Conservation (phyloP, 2,113 vertebrate species). For the Haplotaxodon microlepis region DNA sequence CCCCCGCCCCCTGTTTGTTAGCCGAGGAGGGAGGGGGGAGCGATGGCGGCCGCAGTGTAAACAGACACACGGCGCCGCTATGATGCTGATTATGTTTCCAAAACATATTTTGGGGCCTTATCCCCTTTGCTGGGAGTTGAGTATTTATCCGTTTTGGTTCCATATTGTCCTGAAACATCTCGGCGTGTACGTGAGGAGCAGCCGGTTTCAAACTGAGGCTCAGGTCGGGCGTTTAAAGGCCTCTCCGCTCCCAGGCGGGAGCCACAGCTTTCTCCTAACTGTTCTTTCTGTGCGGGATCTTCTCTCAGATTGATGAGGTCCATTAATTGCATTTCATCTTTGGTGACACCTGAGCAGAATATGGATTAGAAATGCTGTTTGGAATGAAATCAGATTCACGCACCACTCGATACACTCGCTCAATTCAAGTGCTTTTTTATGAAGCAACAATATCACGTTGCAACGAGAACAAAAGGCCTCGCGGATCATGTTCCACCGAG, state of each 20-base stretch:
- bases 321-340: constrained; percentile 49
- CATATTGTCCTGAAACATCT: constrained; percentile 52
- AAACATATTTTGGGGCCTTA: constrained; percentile 70
- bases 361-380: constrained; percentile 49
- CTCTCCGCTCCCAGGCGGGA: not conserved
- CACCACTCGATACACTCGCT: constrained; percentile 40
- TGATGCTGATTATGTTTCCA: constrained; percentile 73
- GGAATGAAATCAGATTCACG: constrained; percentile 45
- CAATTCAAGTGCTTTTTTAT: constrained; percentile 47
- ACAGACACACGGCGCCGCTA: constrained; percentile 66
- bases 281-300: not conserved
- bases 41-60: constrained; percentile 65
- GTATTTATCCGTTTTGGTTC: constrained; percentile 58
- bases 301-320: constrained; percentile 27
- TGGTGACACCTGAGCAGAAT: constrained; percentile 56
- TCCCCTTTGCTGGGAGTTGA: constrained; percentile 66
- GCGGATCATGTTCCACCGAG: constrained; percentile 24
- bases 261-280: not conserved
- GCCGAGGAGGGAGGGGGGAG: constrained; percentile 60
- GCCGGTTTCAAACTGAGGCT: not conserved
- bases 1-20: constrained; percentile 62
- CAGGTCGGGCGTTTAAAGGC: constrained; percentile 4
- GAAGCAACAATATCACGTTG: constrained; percentile 32
- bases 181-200: constrained; percentile 3
- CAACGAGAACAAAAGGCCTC: constrained; percentile 46